Base-by-base conservation (phyloP, 2,888 invertebrate species). In the Sisyra nigra region DNA sequence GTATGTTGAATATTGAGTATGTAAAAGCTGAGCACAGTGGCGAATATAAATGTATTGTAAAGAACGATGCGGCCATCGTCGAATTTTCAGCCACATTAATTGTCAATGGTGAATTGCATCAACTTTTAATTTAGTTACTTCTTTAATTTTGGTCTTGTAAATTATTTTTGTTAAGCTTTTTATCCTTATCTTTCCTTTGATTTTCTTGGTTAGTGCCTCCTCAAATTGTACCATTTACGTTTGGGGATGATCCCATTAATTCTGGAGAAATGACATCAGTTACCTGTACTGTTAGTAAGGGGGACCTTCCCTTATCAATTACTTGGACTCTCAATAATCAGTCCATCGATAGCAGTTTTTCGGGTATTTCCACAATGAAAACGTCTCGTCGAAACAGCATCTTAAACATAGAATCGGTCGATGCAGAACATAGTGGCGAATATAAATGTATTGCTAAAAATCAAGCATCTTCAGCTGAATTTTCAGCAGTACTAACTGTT, bases 301-400 rank as follows among this genome's bases (percentile, higher is more conserved):
- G 82, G 44, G 82, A 83, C 56, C 60, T 68, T 48, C 83, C 83
- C 40, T 68, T 88, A 46, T 71, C 70, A 49, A 76, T 88, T 45
- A 70, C 68, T 41, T 88, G 87, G 87, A 72, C 71, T 54, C 77
- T 81, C 59, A 80, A 85, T 59, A 67, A 72, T 51, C 60, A 66
- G 59, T 69, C 68, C 47, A 76, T 80, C 58, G 17, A 14, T 9
- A 7, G 11, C 7, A 10, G 13, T 7, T 24, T 24, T 24, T 50
- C 53, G 19, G 64, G 63, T 44, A 55, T 67, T 46, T 52, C 59
- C 7, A 55, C 66, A 41, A 54, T 58, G 34, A 61, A 58, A 50
- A 61, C 60, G 41, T 63, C 64, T 46, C 64, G 63, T 47, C 64
- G 64, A 52, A 67, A 70, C 49, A 72, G 71, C 55, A 68, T 72